Percentiles rank a stretch among this genome's conserved stretches.
Conservation (phyloP, 2,888 invertebrate species). For the Epiblema foenella region DNA sequence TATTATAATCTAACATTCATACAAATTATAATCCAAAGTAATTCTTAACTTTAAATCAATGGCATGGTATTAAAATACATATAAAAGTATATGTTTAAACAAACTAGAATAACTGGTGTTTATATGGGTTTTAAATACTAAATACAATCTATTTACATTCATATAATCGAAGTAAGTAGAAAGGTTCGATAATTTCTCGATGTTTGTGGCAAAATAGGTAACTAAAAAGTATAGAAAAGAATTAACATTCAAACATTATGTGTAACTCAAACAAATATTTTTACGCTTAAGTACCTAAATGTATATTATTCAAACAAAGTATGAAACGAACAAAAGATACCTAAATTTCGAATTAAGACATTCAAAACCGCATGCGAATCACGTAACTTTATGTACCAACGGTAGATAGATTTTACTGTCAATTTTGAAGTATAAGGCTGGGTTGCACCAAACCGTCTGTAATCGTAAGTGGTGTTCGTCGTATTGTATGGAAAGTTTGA, state of each 20-base stretch:
- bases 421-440: too few species aligned
- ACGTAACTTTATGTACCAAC: too few species aligned
- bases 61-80: background rate
- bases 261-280: too few species aligned
- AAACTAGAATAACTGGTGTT: background rate
- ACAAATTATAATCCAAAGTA: background rate
- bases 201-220: slow-evolving; percentile 18
- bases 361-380: too few species aligned
- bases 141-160: slow-evolving; percentile 17
- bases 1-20: background rate
- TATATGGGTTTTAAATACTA: slow-evolving; percentile 17
- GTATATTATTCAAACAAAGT: too few species aligned
- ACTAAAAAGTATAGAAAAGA: background rate
- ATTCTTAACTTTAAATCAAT: background rate
- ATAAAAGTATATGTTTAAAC: background rate
- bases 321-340: background rate
- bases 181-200: slow-evolving; percentile 28
- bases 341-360: too few species aligned
- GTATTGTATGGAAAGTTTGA: too few species aligned
- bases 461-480: too few species aligned
- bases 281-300: too few species aligned
- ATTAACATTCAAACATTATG: too few species aligned
- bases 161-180: slow-evolving; percentile 13
- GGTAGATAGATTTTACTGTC: too few species aligned
- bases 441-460: too few species aligned